A percentile compares a stretch with the other conserved stretches of the same genome.
Conservation (phyloP, 2,113 vertebrate genomes). For the Sylvietta virens region DNA sequence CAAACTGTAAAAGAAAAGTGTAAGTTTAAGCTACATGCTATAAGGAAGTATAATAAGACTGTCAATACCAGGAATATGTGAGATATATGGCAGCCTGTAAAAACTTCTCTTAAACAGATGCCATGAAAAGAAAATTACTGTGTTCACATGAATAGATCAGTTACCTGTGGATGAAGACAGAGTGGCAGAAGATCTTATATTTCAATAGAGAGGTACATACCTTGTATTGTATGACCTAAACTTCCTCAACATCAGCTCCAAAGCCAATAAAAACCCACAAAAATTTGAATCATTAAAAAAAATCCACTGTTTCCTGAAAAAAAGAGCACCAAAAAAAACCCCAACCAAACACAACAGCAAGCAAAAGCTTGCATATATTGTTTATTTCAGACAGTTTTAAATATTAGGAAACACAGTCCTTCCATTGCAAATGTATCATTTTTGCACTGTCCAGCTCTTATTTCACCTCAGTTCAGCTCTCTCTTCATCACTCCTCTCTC, state of each 20-base stretch:
- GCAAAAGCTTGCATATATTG: not conserved
- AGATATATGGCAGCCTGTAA: not conserved
- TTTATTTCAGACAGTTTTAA: not conserved
- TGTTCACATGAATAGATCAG: not conserved
- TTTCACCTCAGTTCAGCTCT: not conserved
- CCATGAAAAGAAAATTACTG: not conserved
- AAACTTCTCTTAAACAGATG: not conserved
- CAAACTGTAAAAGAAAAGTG: conserved; percentile 78
- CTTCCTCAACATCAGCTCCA: not conserved
- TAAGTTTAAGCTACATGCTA: not conserved
- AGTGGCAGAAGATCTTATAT: not conserved
- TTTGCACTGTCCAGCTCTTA: not conserved
- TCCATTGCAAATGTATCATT: not conserved
- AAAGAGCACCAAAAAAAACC: not conserved
- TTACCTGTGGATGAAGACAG: not conserved
- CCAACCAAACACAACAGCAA: not conserved
- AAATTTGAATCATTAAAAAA: not conserved
- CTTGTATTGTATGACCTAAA: not conserved
- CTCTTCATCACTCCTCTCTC: not conserved
- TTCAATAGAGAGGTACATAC: not conserved
- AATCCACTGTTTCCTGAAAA: not conserved
- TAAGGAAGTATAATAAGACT: not conserved
- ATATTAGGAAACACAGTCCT: not conserved
- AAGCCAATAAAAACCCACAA: not conserved
- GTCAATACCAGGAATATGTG: not conserved